Evolutionary conservation across 2,888 invertebrate species (phyloP).

Genomic region (Mantis religiosa): DNA sequence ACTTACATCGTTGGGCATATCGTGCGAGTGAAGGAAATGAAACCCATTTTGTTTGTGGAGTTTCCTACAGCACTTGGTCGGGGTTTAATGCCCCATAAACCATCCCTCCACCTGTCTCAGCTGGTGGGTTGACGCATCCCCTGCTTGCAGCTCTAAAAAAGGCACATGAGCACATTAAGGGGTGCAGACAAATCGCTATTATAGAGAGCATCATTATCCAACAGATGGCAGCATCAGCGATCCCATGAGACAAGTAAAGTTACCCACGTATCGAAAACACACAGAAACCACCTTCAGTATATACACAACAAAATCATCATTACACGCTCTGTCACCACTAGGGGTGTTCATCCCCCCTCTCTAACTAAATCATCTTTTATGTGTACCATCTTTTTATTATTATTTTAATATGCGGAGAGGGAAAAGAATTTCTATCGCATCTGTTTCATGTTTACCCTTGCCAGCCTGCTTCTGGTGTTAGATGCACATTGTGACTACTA

Average conservation of each 20-base stretch:
- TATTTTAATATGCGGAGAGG: conserved; percentile 12
- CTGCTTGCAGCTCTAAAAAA: neutral
- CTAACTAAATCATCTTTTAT: conserved; percentile 9
- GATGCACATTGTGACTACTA: neutral
- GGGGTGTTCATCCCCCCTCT: neutral
- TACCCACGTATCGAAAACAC: neutral
- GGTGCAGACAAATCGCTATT: neutral
- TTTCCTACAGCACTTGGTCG: neutral
- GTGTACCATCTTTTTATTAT: conserved; percentile 18
- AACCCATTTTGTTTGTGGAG: neutral
- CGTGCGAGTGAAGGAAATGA: too few relatives aligned
- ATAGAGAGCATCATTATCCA: neutral
- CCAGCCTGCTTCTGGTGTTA: neutral
- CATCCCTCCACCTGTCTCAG: neutral
- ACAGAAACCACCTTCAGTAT: conserved; percentile 13
- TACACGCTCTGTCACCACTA: conserved; percentile 20
- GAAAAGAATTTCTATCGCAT: neutral
- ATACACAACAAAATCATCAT: conserved; percentile 4
- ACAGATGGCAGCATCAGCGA: conserved; percentile 13
- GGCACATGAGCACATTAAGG: neutral
- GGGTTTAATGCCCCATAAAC: neutral
- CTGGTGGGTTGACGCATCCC: neutral
- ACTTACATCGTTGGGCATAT: too few relatives aligned
- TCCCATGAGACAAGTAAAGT: conserved; percentile 3
- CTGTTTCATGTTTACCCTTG: neutral